phyloP scores from a whole-genome alignment of 1,140 invertebrate species.

The Apocrypta bakeri region DNA sequence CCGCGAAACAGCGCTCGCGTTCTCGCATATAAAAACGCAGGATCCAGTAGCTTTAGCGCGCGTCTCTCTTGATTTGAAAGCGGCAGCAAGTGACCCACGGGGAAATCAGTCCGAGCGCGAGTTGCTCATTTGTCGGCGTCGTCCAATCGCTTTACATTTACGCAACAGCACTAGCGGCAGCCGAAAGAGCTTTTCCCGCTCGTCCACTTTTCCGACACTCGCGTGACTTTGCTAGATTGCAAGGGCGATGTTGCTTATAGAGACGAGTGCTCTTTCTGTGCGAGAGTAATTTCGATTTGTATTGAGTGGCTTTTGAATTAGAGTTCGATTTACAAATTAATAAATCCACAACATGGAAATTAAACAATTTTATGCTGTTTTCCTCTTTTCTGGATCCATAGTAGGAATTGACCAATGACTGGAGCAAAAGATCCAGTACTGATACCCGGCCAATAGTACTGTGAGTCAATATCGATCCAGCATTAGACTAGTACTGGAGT shows the following conservation, averaged over 20 bases:
- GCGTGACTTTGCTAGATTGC: slow-evolving; percentile 1
- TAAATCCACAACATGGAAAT: too few relatives aligned
- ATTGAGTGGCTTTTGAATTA: too few relatives aligned
- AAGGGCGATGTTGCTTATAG: not conserved
- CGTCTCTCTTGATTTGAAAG: slow-evolving; percentile 1
- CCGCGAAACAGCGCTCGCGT: not conserved
- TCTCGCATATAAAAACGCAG: not conserved
- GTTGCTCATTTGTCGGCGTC: not conserved
- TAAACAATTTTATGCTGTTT: too few relatives aligned
- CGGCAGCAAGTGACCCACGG: not conserved
- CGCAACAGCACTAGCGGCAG: not conserved
- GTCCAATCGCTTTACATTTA: not conserved
- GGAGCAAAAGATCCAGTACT: too few relatives aligned
- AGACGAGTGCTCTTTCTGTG: too few relatives aligned
- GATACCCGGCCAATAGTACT: too few relatives aligned
- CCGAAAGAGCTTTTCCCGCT: not conserved
- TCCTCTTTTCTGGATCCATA: too few relatives aligned
- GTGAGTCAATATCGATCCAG: too few relatives aligned
- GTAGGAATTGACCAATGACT: too few relatives aligned
- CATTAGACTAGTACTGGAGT: too few relatives aligned
- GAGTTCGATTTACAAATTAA: too few relatives aligned
- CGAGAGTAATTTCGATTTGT: too few relatives aligned
- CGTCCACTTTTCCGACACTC: slow-evolving; percentile 1
- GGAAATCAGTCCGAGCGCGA: not conserved
- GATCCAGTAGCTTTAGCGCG: not conserved